phyloP scores from a whole-genome alignment of 2,888 invertebrate species.

The Ferrisia virgata region DNA sequence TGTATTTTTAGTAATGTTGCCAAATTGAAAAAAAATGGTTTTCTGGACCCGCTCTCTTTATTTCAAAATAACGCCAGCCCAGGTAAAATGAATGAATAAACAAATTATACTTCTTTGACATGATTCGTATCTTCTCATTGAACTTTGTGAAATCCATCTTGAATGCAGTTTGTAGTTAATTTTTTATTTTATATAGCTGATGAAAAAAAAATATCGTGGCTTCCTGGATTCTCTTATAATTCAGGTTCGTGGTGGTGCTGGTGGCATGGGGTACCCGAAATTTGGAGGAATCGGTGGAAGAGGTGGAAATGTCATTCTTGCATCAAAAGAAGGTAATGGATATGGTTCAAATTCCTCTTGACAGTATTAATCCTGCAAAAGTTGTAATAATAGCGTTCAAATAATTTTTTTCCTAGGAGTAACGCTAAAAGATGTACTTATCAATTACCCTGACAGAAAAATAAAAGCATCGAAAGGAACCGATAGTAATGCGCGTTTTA shows the following conservation, averaged over 20 bases:
- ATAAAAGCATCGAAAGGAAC: conserved; percentile 68
- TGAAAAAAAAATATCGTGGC: not conserved
- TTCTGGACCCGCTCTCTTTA: too few species aligned
- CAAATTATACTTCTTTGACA: too few species aligned
- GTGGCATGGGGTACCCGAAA: conserved; percentile 73
- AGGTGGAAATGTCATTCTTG: conserved; percentile 79
- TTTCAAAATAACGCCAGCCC: too few species aligned
- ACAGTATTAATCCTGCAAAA: not conserved
- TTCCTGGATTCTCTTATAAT: conserved; percentile 80
- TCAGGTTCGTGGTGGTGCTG: conserved; percentile 77
- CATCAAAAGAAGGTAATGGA: conserved; percentile 60
- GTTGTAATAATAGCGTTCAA: not conserved
- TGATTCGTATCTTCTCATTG: too few species aligned
- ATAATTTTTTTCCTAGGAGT: conserved; percentile 51
- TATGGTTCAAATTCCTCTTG: not conserved
- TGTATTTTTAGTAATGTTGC: too few species aligned
- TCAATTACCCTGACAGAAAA: conserved; percentile 59
- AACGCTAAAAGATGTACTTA: conserved; percentile 54
- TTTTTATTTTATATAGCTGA: not conserved
- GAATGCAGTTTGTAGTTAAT: not conserved
- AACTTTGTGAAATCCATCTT: not conserved
- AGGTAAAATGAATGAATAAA: not conserved
- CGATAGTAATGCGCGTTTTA: conserved; percentile 69
- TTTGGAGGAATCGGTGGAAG: conserved; percentile 88
- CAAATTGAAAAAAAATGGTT: too few species aligned